phyloP scores from a whole-genome alignment of 2,113 vertebrate species.

The Edolisoma coerulescens region DNA sequence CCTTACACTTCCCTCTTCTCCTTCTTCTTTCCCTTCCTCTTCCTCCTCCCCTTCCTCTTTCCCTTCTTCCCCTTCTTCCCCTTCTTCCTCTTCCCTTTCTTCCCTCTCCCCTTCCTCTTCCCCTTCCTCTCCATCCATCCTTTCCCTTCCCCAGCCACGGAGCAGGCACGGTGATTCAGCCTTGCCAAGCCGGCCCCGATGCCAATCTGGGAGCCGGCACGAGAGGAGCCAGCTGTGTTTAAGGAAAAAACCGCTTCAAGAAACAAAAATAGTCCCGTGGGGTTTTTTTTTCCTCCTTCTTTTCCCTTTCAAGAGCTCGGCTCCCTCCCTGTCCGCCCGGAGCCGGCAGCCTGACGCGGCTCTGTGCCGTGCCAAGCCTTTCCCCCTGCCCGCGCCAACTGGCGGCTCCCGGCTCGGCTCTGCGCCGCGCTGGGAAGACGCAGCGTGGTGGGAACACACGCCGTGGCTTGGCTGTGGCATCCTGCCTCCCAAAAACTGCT shows the following conservation, averaged over 20 bases:
- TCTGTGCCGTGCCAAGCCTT: neutral
- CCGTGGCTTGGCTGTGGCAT: neutral
- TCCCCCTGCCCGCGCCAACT: neutral
- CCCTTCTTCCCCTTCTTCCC: neutral
- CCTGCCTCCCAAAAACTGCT: neutral
- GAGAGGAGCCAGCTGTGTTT: slow-evolving; percentile 48
- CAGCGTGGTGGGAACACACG: neutral
- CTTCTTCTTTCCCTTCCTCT: neutral
- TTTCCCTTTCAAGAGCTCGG: neutral
- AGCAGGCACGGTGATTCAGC: neutral
- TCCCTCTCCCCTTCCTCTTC: too few species aligned
- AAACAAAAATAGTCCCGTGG: neutral
- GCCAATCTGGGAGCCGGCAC: slow-evolving; percentile 15
- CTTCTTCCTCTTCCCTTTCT: neutral
- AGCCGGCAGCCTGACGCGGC: neutral
- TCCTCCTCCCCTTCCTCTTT: neutral
- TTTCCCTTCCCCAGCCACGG: neutral
- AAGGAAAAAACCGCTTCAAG: neutral
- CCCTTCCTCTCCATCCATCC: neutral
- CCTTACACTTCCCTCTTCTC: too few species aligned
- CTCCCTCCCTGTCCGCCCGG: neutral
- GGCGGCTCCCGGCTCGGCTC: neutral
- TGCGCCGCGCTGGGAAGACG: neutral
- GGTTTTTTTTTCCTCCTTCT: neutral
- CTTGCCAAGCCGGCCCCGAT: neutral